Evolutionary conservation across 2,113 vertebrate species (phyloP).

Genomic region (Quiscalus mexicanus): DNA sequence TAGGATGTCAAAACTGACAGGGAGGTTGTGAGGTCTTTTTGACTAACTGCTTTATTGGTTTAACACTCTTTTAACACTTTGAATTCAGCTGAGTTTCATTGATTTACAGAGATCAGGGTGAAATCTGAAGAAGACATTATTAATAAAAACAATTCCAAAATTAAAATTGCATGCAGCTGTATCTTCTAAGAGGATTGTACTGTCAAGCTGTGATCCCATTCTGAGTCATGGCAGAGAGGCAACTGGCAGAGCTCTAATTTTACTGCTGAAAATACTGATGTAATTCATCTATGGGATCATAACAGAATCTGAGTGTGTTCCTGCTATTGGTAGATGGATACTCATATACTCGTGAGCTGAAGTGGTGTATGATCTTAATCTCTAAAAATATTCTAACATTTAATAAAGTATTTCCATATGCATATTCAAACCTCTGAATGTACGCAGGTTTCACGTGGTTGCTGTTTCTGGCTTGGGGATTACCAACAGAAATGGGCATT

Average conservation of each 20-base stretch:
- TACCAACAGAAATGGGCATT: not conserved
- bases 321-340: not conserved
- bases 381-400: not conserved
- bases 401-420: not conserved
- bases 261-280: not conserved
- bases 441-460: not conserved
- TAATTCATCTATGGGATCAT: not conserved
- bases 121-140: not conserved
- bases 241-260: not conserved
- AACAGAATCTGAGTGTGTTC: not conserved
- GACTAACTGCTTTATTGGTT: not conserved
- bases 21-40: not conserved
- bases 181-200: not conserved
- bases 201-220: not conserved
- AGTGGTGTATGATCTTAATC: not conserved
- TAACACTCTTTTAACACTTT: not conserved
- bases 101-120: not conserved
- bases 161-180: not conserved
- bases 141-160: not conserved
- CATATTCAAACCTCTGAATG: not conserved
- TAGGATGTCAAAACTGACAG: not conserved
- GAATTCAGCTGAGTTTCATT: not conserved
- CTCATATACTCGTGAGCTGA: not conserved
- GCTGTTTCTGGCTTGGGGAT: not conserved
- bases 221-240: not conserved